Conservation (phyloP, 2,113 vertebrate species). For the Gopherus flavomarginatus region DNA sequence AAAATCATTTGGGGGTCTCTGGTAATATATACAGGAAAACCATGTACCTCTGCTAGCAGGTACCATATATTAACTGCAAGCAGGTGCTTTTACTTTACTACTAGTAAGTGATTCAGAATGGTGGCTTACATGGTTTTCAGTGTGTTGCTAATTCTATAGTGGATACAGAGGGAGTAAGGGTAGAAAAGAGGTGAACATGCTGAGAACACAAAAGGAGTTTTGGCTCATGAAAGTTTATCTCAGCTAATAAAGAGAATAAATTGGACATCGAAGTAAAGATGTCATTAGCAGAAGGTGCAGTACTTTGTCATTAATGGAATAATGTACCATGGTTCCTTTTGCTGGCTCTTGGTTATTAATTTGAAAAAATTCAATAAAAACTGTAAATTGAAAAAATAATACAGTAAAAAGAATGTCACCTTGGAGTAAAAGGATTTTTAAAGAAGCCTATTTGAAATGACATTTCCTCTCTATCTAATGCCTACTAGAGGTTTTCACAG, state of each 20-base stretch:
- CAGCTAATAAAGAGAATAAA: slow-evolving; percentile 57
- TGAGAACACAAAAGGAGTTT: slow-evolving; percentile 41
- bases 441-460: not conserved
- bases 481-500: not conserved
- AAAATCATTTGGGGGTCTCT: not conserved
- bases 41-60: not conserved
- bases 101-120: not conserved
- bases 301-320: slow-evolving; percentile 20
- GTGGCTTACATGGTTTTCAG: not conserved
- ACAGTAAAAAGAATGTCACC: not conserved
- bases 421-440: not conserved
- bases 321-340: not conserved
- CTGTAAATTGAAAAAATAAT: not conserved
- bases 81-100: not conserved
- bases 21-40: accelerated
- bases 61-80: not conserved
- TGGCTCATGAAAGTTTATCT: slow-evolving; percentile 54
- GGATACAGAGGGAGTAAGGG: not conserved
- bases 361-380: not conserved
- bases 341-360: not conserved
- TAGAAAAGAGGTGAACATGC: not conserved
- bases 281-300: slow-evolving; percentile 25
- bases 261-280: slow-evolving; percentile 33
- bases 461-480: not conserved
- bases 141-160: not conserved